Percentiles rank a stretch among this genome's conserved stretches.
Evolutionary conservation across 2,797 vertebrate genomes (phyloP).

Genomic region (Sebastes elongatus): DNA sequence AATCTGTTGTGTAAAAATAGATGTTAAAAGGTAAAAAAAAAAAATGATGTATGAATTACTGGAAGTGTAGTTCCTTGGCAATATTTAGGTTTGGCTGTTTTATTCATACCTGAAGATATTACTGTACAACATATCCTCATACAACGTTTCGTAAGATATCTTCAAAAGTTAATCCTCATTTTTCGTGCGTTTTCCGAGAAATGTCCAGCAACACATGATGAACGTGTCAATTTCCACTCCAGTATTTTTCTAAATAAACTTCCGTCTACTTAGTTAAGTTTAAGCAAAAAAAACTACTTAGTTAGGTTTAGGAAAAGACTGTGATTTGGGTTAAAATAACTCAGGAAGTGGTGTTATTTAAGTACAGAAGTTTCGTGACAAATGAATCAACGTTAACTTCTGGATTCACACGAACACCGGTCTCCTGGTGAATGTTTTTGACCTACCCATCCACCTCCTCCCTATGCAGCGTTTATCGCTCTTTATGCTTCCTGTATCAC

Average conservation of each 20-base stretch:
- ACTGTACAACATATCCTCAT: background rate
- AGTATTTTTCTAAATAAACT: no score
- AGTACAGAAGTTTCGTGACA: background rate
- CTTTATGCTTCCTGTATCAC: background rate
- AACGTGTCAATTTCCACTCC: no score
- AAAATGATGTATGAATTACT: background rate
- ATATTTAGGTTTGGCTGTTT: background rate
- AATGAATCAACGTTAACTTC: background rate
- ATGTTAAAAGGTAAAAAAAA: background rate
- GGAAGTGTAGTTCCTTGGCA: background rate
- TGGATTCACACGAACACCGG: background rate
- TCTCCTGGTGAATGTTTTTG: no score
- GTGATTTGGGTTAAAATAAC: background rate
- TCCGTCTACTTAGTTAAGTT: no score
- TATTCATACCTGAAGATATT: background rate
- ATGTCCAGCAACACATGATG: no score
- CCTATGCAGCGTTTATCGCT: background rate
- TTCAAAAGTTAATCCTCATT: no score
- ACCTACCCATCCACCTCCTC: background rate
- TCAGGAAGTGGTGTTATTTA: background rate
- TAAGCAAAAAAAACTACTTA: no score
- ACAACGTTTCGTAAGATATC: background rate
- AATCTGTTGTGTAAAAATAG: background rate
- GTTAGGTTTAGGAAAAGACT: background rate
- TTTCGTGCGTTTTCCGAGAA: no score